Base-by-base conservation (phyloP, 2,113 vertebrate genomes). In the Scomber scombrus region DNA sequence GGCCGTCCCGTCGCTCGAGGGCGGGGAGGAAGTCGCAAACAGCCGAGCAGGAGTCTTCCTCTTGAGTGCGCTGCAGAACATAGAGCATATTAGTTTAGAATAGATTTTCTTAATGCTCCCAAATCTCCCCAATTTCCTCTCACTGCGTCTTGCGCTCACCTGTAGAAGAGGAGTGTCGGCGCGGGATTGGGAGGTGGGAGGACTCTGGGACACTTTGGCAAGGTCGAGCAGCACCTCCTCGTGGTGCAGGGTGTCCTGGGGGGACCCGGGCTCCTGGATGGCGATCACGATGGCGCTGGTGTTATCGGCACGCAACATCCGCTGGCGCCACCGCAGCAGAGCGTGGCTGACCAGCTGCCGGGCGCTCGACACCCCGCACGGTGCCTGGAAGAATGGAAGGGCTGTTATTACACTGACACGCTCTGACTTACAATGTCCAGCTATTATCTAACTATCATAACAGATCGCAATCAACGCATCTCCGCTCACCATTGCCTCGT, bases 251-350 rank as follows among this genome's bases (percentile, higher is more conserved):
- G 83, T 81, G 54, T 92, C 93, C 62, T 91, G 93, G 52, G 84
- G 86, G 0, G 88, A 92, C 2, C 93, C 94, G 0, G 92, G 67
- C 0, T 97, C 95, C 2, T 96, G 95, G 82, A 99, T 95, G 75
- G 96, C 95, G 88, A 99, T 97, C 0, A 99, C 97, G 4, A 99
- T 97, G 87, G 96, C 97, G 11, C 97, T 99, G 6, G 98, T 99
- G 91, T 99, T 99, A 89, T 99, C 98, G 0, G 98, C 98, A 0
- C 98, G 96, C 47, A 99, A 94, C 97, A 98, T 97, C 3, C 98
- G 95, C 79, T 99, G 97, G 84, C 97, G 90, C 98, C 98, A 99
- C 55, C 98, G 95, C 77, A 96, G 95, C 11, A 99, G 93, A 0
- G 98, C 97, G 18, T 97, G 95, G 86, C 93, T 97, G 86, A 98